phyloP scores from a whole-genome alignment of 2,888 invertebrate genomes.

The Pandemis cinnamomeana region DNA sequence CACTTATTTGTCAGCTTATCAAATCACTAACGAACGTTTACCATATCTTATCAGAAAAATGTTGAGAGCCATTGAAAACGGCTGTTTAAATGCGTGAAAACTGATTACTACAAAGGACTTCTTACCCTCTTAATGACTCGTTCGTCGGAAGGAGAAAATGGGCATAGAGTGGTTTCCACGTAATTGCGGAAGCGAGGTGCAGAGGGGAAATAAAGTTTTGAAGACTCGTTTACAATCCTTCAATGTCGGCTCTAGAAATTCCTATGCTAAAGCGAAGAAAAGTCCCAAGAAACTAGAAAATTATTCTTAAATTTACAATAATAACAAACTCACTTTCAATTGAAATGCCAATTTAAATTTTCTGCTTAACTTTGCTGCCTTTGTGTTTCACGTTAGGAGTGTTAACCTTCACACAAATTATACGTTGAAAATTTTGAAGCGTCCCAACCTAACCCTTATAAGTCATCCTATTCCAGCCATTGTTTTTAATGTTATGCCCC shows the following conservation, averaged over 20 bases:
- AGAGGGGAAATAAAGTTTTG: conserved; percentile 34
- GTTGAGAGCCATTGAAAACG: conserved; percentile 2
- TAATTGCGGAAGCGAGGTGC: conserved; percentile 35
- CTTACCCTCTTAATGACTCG: conserved; percentile 2
- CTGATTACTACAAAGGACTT: background rate
- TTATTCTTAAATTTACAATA: background rate
- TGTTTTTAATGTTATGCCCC: conserved; percentile 71
- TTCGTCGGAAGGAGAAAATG: conserved; percentile 23
- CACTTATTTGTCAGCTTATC: background rate
- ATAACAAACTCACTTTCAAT: background rate
- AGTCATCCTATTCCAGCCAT: conserved; percentile 56
- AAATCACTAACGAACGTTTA: background rate
- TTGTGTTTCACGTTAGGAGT: conserved; percentile 28
- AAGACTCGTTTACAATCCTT: conserved; percentile 17
- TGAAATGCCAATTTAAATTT: background rate
- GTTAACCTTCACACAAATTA: conserved; percentile 42
- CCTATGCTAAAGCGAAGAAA: background rate
- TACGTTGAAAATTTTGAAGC: conserved; percentile 56
- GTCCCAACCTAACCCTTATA: conserved; percentile 60
- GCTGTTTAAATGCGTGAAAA: background rate
- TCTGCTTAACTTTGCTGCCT: conserved; percentile 2
- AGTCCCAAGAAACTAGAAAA: background rate
- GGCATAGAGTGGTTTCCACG: conserved; percentile 28
- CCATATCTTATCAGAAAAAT: conserved; percentile 4
- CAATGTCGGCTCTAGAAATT: conserved; percentile 23